phyloP scores from a whole-genome alignment of 2,888 invertebrate genomes.

The Lapara coniferarum region DNA sequence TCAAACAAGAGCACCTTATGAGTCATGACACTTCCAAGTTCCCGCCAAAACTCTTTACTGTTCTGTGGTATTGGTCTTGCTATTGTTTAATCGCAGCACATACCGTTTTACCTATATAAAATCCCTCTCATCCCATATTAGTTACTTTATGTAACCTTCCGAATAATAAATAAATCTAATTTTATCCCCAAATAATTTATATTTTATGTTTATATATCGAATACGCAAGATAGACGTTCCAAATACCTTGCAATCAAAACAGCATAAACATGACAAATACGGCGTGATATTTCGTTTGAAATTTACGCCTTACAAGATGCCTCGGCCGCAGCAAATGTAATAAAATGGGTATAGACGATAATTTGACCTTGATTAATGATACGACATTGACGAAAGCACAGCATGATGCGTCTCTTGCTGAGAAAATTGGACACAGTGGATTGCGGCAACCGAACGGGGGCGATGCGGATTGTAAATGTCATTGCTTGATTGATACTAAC shows the following conservation, averaged over 20 bases:
- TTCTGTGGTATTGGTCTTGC: too few species aligned
- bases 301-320: slow-evolving; percentile 27
- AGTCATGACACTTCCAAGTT: too few species aligned
- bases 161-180: too few species aligned
- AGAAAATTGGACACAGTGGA: slow-evolving; percentile 64
- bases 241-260: neutral
- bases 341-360: slow-evolving; percentile 55
- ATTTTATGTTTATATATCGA: neutral
- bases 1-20: too few species aligned
- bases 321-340: slow-evolving; percentile 60
- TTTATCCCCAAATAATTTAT: too few species aligned
- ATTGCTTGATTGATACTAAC: slow-evolving; percentile 37
- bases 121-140: too few species aligned
- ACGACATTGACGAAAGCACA: slow-evolving; percentile 68
- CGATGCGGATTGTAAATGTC: slow-evolving; percentile 49
- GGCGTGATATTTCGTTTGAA: slow-evolving; percentile 13
- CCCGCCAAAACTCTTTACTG: too few species aligned
- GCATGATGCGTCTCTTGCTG: slow-evolving; percentile 69
- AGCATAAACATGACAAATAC: slow-evolving; percentile 10
- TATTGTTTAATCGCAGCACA: too few species aligned
- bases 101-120: too few species aligned
- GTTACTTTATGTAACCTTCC: too few species aligned
- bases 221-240: neutral
- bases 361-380: slow-evolving; percentile 77
- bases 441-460: slow-evolving; percentile 48